Conservation (phyloP, 2,113 vertebrate species). For the Perca flavescens region DNA sequence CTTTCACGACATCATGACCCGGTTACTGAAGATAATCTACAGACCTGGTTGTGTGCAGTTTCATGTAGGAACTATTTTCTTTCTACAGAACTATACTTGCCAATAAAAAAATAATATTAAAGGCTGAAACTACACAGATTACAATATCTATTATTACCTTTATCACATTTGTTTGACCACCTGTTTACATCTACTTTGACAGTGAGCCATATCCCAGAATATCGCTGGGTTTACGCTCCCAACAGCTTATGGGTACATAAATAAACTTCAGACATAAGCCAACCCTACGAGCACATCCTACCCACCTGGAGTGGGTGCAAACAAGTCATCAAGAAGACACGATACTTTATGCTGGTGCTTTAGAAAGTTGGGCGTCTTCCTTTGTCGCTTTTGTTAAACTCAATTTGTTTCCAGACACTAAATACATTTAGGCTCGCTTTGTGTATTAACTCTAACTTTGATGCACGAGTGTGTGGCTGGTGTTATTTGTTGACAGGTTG, state of each 20-base stretch:
- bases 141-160: background rate
- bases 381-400: background rate
- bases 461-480: background rate
- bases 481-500: background rate
- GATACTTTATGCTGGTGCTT: background rate
- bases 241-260: background rate
- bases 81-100: too few species aligned
- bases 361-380: background rate
- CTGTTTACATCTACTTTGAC: background rate
- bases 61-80: too few species aligned
- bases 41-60: too few species aligned
- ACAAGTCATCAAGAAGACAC: background rate
- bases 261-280: constrained; percentile 26
- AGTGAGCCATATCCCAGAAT: background rate
- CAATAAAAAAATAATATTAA: too few species aligned
- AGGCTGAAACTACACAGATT: background rate
- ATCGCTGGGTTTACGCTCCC: background rate
- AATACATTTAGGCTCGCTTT: background rate
- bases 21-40: too few species aligned
- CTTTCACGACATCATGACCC: too few species aligned
- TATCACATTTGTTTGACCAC: constrained; percentile 4
- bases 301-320: constrained; percentile 25
- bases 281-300: background rate
- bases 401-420: background rate
- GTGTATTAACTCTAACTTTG: background rate